Evolutionary conservation across 2,888 invertebrate genomes (phyloP).

Genomic region (Cephalotes varians): DNA sequence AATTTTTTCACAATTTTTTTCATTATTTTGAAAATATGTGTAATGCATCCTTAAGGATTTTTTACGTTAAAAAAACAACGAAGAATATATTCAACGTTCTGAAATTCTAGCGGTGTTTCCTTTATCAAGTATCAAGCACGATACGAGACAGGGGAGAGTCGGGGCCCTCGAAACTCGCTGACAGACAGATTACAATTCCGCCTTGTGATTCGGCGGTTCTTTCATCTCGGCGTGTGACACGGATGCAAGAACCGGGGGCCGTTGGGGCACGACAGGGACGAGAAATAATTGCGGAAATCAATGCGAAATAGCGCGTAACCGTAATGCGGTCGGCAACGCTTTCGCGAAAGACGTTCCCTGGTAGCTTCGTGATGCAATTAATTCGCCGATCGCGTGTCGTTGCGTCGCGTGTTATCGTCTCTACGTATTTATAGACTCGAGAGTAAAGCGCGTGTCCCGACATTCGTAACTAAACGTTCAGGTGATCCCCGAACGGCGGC

Average conservation of each 20-base stretch:
- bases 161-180: background rate
- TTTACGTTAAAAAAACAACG: background rate
- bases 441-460: background rate
- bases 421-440: constrained; percentile 38
- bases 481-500: background rate
- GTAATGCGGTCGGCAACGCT: background rate
- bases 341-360: background rate
- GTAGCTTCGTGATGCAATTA: constrained; percentile 7
- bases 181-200: background rate
- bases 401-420: constrained; percentile 26
- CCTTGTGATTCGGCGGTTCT: background rate
- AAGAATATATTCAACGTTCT: background rate
- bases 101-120: too few species aligned
- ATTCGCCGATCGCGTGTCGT: constrained; percentile 16
- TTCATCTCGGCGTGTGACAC: background rate
- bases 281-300: constrained; percentile 14
- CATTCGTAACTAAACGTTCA: constrained; percentile 4
- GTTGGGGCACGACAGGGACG: background rate
- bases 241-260: background rate
- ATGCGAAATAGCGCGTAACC: background rate
- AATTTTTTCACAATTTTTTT: too few species aligned
- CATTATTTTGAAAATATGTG: too few species aligned
- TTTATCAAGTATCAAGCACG: background rate
- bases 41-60: background rate
- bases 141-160: background rate